Evolutionary conservation across 2,113 vertebrate genomes (phyloP), one percentile per base, ranked within the genome.

Genomic region (Odobenus rosmarus): DNA sequence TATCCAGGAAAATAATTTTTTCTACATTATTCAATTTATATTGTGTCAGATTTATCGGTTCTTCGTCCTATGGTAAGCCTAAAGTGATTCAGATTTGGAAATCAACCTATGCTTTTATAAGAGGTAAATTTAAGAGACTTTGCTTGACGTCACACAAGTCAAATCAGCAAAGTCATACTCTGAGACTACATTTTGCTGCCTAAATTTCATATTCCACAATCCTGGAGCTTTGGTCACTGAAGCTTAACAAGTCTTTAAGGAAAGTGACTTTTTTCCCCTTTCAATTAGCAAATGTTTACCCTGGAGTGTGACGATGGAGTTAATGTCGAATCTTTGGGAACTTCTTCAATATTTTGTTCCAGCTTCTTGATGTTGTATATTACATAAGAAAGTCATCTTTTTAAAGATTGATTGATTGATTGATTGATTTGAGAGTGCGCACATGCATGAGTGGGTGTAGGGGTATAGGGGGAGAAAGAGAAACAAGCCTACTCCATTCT

Each of bases 191-290:
- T 85, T 74, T 36, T 83, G 31, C 59, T 96, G 46, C 14, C 69
- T 87, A 10, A 57, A 81, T 23, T 96, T 94, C 42, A 7, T 49
- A 72, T 39, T 67, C 33, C 46, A 51, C 88, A 87, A 5, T 93
- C 39, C 83, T 59, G 3, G 7, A 67, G 42, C 3, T 92, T 97
- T 93, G 88, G 42, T 67, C 36, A 61, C 93, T 61, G 80, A 95
- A 95, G 9, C 46, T 94, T n/a, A 87, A 81, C 28, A 42, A 95
- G 16, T 55, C 42, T 83, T 1, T 4, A 91, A 62, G 72, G 6
- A 95, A 98, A 98, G 71, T 14, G 2, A 93, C 67, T 87, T 87
- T 88, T 90, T 93, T 59, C 26, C 36, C 64, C 61, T 86, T 83
- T 93, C 76, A 94, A n/a, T 95, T 90, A 95, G 88, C n/a, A 96